phyloP scores from a whole-genome alignment of 2,888 invertebrate species.

The Brassicogethes aeneus region DNA sequence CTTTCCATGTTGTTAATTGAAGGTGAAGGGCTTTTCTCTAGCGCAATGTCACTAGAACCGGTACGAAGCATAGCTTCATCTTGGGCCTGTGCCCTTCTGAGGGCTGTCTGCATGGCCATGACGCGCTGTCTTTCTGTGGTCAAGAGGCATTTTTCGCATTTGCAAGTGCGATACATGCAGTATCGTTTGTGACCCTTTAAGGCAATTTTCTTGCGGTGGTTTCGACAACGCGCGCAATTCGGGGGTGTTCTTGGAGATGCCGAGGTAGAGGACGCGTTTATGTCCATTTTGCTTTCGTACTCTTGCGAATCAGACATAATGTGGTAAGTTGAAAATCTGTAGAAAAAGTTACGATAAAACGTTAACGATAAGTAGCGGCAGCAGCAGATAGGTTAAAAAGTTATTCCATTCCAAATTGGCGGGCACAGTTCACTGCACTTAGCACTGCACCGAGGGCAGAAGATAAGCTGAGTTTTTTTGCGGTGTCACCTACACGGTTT shows the following conservation, averaged over 20 bases:
- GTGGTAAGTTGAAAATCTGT: too few relatives aligned
- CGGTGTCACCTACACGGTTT: not conserved
- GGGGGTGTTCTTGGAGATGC: conserved; percentile 70
- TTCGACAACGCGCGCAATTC: conserved; percentile 86
- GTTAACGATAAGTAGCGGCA: too few relatives aligned
- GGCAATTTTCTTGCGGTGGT: conserved; percentile 81
- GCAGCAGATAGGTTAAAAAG: too few relatives aligned
- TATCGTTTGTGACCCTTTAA: conserved; percentile 89
- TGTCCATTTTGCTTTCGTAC: conserved; percentile 45
- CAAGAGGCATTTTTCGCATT: conserved; percentile 77
- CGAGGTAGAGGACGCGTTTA: conserved; percentile 48
- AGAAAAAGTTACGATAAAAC: too few relatives aligned
- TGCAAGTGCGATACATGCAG: conserved; percentile 77
- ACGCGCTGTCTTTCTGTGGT: conserved; percentile 82
- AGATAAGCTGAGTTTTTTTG: not conserved
- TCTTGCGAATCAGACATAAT: conserved; percentile 45
- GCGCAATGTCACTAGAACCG: conserved; percentile 20
- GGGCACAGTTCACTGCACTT: conserved; percentile 1
- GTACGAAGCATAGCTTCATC: conserved; percentile 56
- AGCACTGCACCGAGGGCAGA: too few relatives aligned
- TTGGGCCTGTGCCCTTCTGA: conserved; percentile 75
- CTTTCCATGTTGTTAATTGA: conserved; percentile 40
- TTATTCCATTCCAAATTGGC: not conserved
- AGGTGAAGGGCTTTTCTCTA: conserved; percentile 33
- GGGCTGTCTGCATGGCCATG: conserved; percentile 82